Evolutionary conservation across 1,140 invertebrate genomes (phyloP), one percentile per base, ranked within the genome.

Genomic region (Laupala kohalensis): DNA sequence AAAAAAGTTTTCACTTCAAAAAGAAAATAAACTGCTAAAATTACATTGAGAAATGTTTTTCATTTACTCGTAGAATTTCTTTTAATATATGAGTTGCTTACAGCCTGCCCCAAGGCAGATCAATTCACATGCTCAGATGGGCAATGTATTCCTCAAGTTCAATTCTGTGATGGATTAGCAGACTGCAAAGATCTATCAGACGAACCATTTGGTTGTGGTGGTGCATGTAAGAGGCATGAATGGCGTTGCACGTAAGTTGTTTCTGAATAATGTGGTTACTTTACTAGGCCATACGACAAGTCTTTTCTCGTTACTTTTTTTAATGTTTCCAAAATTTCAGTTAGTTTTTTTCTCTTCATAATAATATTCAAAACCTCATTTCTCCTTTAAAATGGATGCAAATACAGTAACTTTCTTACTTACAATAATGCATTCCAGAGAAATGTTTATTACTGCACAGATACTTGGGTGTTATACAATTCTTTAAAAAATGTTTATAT

Each of bases 141-240:
- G 25, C 81, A 86, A 75, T 90, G 88, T 77, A 84, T 90, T 76
- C 77, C 81, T 15, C 81, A 82, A 71, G 78, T 80, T 65, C 81
- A 82, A 53, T 87, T 88, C 77, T 90, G 89, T 75, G 88, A 91
- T 77, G 85, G 86, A 25, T 79, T 82, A 65, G 76, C 78, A 19
- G 86, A 91, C 75, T 91, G 89, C 76, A 75, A 76, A 30, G 92
- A 91, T 78, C 84, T 83, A 71, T 87, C 87, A 3, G 89, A 92
- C 77, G 89, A 91, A 78, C 84, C 85, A 13, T 79, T 83, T 70
- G 87, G 87, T 26, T 88, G 88, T 74, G 77, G 78, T 79, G 82
- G 76, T 75, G 78, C 76, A 37, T 86, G 85, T 77, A 84, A 83
- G 74, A 80, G 81, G 75, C 81, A 84, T 68, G 84, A 85, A 77